Conservation (phyloP, 2,113 vertebrate genomes). For the Siphamia tubifer region DNA sequence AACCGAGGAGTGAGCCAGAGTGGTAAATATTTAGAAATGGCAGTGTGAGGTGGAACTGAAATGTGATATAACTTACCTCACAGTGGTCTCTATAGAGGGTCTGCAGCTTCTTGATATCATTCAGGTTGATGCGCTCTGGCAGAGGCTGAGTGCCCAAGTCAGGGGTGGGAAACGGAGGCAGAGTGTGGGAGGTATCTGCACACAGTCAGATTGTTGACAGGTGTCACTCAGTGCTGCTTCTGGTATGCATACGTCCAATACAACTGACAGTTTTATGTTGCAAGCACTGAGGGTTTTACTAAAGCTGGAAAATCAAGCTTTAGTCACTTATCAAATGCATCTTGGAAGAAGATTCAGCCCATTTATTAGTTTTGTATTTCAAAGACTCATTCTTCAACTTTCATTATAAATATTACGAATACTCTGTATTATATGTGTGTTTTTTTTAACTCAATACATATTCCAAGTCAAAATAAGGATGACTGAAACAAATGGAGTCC, state of each 20-base stretch:
- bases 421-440: too few relatives aligned
- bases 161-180: conserved; percentile 90
- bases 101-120: conserved; percentile 90
- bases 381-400: too few relatives aligned
- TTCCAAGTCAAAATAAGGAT: too few relatives aligned
- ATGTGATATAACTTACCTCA: conserved; percentile 80
- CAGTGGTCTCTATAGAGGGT: conserved; percentile 92
- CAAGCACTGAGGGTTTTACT: too few relatives aligned
- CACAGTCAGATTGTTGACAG: conserved; percentile 16
- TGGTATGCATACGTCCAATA: not conserved
- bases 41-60: not conserved
- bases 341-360: too few relatives aligned
- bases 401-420: too few relatives aligned
- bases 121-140: conserved; percentile 85
- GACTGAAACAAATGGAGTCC: too few relatives aligned
- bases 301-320: too few relatives aligned
- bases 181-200: conserved; percentile 88
- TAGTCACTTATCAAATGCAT: too few relatives aligned
- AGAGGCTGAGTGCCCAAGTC: conserved; percentile 82
- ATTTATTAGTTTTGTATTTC: too few relatives aligned
- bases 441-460: too few relatives aligned
- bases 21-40: not conserved
- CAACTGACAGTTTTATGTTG: too few relatives aligned
- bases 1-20: not conserved
- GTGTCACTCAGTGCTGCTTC: conserved; percentile 17